Evolutionary conservation across 2,797 vertebrate genomes (phyloP).

Genomic region (Gila robusta): DNA sequence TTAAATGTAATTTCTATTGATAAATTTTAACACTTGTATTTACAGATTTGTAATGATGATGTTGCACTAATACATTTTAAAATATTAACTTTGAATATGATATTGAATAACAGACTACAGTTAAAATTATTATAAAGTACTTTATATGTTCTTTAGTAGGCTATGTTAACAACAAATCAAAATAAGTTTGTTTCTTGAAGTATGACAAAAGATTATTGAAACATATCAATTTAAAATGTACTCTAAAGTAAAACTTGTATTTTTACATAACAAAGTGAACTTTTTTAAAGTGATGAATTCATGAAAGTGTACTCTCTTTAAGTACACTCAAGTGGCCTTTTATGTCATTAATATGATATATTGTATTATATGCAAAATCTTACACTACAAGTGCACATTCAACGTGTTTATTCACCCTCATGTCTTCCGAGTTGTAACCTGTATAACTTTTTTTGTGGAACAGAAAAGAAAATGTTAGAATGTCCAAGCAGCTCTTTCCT

Average conservation of each 20-base stretch:
- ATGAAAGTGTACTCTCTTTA: background rate
- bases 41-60: background rate
- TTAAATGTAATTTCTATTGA: background rate
- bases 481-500: background rate
- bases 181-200: background rate
- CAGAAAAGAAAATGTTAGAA: background rate
- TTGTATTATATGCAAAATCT: background rate
- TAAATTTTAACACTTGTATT: too few relatives aligned
- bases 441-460: background rate
- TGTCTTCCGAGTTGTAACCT: background rate
- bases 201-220: background rate
- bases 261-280: background rate
- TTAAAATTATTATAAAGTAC: background rate
- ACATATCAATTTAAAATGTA: background rate
- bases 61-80: background rate
- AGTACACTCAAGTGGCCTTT: background rate
- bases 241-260: background rate
- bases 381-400: background rate
- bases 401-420: background rate
- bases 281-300: background rate
- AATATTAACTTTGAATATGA: background rate
- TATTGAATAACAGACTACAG: background rate
- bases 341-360: background rate
- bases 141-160: background rate
- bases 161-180: background rate